Conservation (phyloP, 2,113 vertebrate genomes). For the Gadus chalcogrammus region DNA sequence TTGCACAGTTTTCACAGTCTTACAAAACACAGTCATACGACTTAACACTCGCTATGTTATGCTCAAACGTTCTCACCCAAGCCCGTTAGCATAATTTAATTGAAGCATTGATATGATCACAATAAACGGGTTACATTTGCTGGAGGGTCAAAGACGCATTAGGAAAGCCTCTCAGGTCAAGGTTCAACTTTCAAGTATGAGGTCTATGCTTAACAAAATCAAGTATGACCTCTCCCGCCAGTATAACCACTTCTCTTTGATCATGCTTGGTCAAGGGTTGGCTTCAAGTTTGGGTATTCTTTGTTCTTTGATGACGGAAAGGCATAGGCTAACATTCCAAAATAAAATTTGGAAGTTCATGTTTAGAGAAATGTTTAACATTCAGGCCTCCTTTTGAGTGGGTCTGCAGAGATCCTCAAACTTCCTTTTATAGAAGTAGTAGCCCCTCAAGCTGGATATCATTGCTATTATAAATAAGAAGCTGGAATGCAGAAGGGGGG, state of each 20-base stretch:
- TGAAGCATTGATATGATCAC: conserved; percentile 24
- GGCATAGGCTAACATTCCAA: too few relatives aligned
- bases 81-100: conserved; percentile 39
- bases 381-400: conserved; percentile 35
- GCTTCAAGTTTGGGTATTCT: neutral
- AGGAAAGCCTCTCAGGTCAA: conserved; percentile 31
- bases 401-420: conserved; percentile 49
- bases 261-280: too few relatives aligned
- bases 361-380: conserved; percentile 54
- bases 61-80: neutral
- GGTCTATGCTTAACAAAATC: conserved; percentile 30
- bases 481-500: conserved; percentile 60
- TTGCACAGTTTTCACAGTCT: conserved; percentile 19
- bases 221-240: conserved; percentile 12
- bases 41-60: conserved; percentile 13
- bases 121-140: conserved; percentile 36
- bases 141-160: conserved; percentile 12
- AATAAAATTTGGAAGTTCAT: conserved; percentile 41
- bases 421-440: conserved; percentile 71
- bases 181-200: conserved; percentile 17
- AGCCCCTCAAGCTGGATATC: conserved; percentile 50
- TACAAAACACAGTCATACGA: conserved; percentile 17
- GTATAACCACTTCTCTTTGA: too few relatives aligned
- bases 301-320: too few relatives aligned
- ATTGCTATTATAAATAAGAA: conserved; percentile 67